Base-by-base conservation (phyloP, 2,797 vertebrate species). In the Heteromormyrus szaboi region DNA sequence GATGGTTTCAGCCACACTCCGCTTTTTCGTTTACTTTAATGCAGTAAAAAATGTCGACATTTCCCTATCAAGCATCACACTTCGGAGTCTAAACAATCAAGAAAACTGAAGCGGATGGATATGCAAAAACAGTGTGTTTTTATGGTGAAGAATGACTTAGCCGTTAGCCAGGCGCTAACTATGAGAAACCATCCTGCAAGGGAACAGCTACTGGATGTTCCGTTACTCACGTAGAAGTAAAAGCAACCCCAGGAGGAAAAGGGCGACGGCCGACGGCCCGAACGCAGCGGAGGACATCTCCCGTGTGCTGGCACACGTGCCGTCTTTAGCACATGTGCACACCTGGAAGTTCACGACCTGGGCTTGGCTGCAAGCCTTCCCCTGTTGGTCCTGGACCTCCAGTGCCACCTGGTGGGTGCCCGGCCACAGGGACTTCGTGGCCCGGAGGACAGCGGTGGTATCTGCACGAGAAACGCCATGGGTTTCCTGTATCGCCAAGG, bases 211-310 rank as follows among this genome's bases (percentile, higher is more conserved):
- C 25, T 33, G 41, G 19, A 51, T 44, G 48, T 65, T 72, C 29
- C 29, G 0, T 41, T 83, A 96, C 96, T 96, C 90, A 97, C 96
- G 72, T 1, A 96, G 76, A 1, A 97, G 92, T 19, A 96, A 91
- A 90, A 97, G 92, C n/a, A 96, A 91, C 68, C 95, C 96, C 29
- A 96, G 93, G 48, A 96, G 92, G 85, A 96, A 29, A 0, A 95
- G 91, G 44, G 95, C 91, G 86, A 96, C n/a, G 8, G 94, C 96
- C 0, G 89, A 8, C 0, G 89, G 68, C 22, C 95, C 95, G 0
- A 96, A 91, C 7, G 0, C 37, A 0, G 56, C 1, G 0, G 9
- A 25, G 62, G 88, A 2, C 4, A 50, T 12, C 0, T 0, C 1
- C 12, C 0, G 0, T 0, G 2, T 0, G 0, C 50, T 96, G 95